Evolutionary conservation across 2,888 invertebrate species (phyloP).

Genomic region (Diplazon laetatorius): DNA sequence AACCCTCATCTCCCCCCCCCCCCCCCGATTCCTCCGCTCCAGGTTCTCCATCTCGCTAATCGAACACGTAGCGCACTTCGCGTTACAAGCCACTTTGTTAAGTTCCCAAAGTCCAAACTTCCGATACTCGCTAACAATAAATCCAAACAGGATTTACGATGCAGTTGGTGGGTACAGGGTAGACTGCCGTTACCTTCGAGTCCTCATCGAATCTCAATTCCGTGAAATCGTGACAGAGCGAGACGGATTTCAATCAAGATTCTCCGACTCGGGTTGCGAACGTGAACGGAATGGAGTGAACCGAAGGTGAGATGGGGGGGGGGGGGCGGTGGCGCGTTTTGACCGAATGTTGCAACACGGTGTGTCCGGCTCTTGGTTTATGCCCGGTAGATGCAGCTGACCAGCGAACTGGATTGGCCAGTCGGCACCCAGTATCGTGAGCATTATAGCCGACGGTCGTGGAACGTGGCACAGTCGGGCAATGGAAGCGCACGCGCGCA

Average conservation of each 20-base stretch:
- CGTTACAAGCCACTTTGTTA: background rate
- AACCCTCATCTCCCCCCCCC: background rate
- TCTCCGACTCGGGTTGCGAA: conserved; percentile 28
- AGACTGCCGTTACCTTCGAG: conserved; percentile 1
- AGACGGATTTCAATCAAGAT: conserved; percentile 55
- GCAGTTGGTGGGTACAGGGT: background rate
- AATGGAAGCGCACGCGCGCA: conserved; percentile 67
- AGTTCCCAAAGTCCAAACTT: conserved; percentile 3
- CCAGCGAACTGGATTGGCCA: conserved; percentile 58
- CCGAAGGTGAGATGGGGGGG: conserved; percentile 49
- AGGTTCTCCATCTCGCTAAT: background rate
- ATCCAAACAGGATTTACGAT: conserved; percentile 28
- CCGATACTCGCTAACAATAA: conserved; percentile 4
- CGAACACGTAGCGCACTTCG: background rate
- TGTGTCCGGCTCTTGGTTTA: conserved; percentile 48
- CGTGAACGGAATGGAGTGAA: conserved; percentile 53
- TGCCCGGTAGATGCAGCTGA: conserved; percentile 60
- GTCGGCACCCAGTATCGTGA: conserved; percentile 67
- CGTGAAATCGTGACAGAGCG: conserved; percentile 35
- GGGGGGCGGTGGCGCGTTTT: too few relatives aligned
- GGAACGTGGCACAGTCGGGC: conserved; percentile 75
- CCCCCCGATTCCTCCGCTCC: too few relatives aligned
- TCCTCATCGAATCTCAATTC: conserved; percentile 42
- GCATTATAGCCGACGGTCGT: conserved; percentile 72
- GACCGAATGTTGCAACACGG: conserved; percentile 44